Base-by-base conservation (phyloP, 2,888 invertebrate species). In the Pyrrhia umbra region DNA sequence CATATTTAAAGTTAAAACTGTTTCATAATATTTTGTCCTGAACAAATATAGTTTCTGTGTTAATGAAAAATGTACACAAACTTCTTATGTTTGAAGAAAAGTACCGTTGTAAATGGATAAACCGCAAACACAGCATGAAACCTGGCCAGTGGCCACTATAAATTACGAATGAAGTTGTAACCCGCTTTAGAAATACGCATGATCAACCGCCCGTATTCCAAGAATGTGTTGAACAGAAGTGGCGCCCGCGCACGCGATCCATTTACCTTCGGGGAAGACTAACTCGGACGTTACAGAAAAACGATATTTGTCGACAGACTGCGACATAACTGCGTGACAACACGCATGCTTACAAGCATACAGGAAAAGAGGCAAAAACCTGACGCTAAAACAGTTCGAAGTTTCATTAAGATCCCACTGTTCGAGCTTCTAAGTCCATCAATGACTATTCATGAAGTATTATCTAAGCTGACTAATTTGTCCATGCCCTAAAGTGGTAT, bases 391-490 rank as follows among this genome's bases (percentile, higher is more conserved):
- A 47, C 45, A 23, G 39, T 55, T 60, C 25, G 45, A 62, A 72
- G 25, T 69, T 40, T 57, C 34, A 74, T 60, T 74, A 55, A 46
- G 37, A 15, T 46, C 10, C 25, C 40, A 47, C 25, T 49, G 57
- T 64, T 43, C 37, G 47, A 43, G 58, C 21, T 43, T 49, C 18
- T 20, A 52, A 46, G 56, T 57, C 60, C 59, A 42, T 37, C 66
- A 59, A 85, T 88, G 81, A 82, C 79, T 90, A 90, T 89, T 87
- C 86, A 90, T 89, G 79, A 84, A 76, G 78, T 86, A 88, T 92
- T 91, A 91, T 89, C 86, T 87, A 85, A 85, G 82, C 75, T 49
- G 74, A 83, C 89, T 81, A 85, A 90, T 90, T 88, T 87, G 91
- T 88, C 84, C 81, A 87, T 85, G 84, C 77, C 92, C 91, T 86